phyloP scores from a whole-genome alignment of 2,113 vertebrate species.

The Aptenodytes patagonicus region DNA sequence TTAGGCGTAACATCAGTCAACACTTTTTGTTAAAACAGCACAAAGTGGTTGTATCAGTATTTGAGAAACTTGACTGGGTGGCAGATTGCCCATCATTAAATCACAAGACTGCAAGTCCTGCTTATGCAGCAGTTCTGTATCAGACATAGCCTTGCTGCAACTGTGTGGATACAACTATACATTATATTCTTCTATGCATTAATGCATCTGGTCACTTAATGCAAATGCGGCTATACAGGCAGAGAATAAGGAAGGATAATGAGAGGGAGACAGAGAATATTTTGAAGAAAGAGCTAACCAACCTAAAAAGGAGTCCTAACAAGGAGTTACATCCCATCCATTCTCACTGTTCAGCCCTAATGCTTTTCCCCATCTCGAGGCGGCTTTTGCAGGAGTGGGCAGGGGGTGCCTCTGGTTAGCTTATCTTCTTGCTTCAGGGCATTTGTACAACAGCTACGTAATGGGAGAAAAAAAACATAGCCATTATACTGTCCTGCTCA shows the following conservation, averaged over 20 bases:
- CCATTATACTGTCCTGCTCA: neutral
- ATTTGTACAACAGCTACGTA: neutral
- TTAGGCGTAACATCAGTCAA: neutral
- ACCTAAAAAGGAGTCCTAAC: neutral
- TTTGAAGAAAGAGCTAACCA: neutral
- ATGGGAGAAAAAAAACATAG: neutral
- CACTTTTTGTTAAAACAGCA: neutral
- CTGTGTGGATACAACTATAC: rapidly evolving
- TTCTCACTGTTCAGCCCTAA: neutral
- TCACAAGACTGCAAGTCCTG: neutral
- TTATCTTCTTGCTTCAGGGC: neutral
- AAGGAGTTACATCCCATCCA: neutral
- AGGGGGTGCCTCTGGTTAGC: neutral
- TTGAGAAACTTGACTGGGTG: neutral
- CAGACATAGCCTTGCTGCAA: neutral
- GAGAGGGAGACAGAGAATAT: too few species aligned
- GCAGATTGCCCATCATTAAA: neutral
- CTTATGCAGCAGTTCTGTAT: neutral
- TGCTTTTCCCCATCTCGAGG: neutral
- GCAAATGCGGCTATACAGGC: neutral
- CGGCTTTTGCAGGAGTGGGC: neutral
- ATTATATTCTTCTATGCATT: neutral
- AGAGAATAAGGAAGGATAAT: neutral
- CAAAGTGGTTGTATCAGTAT: neutral
- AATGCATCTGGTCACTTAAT: neutral